Conservation (phyloP, 2,888 invertebrate species). For the Xanthorhoe designata region DNA sequence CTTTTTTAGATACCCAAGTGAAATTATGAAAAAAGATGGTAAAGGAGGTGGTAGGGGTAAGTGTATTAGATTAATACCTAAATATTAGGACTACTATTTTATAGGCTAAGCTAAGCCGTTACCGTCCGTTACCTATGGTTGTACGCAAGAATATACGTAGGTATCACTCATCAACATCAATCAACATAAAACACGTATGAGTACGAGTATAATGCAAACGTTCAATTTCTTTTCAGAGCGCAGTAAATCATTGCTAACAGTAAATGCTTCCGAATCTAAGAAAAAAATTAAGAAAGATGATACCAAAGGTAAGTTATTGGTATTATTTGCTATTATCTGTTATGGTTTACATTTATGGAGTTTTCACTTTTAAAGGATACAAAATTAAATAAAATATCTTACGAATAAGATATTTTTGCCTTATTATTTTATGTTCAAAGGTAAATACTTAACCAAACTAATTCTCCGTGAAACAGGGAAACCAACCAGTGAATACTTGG, state of each 20-base stretch:
- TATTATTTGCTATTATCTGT: too few relatives aligned
- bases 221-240: conserved; percentile 44
- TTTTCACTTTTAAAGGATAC: too few relatives aligned
- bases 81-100: not conserved
- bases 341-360: too few relatives aligned
- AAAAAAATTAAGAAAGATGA: conserved; percentile 75
- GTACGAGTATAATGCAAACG: too few relatives aligned
- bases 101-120: too few relatives aligned
- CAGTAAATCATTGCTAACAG: conserved; percentile 55
- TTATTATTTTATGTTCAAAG: not conserved
- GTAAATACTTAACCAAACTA: not conserved
- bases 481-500: conserved; percentile 61
- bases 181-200: not conserved
- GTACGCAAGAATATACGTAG: too few relatives aligned
- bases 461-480: conserved; percentile 53
- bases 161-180: too few relatives aligned
- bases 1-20: conserved; percentile 33
- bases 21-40: conserved; percentile 42
- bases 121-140: too few relatives aligned
- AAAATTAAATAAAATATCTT: not conserved
- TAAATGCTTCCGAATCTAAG: conserved; percentile 61
- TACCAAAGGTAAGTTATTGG: conserved; percentile 55
- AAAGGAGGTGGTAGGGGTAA: conserved; percentile 47
- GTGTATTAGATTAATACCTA: not conserved
- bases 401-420: too few relatives aligned